Base-by-base conservation (phyloP, 2,888 invertebrate genomes). In the Tiliacea aurago region DNA sequence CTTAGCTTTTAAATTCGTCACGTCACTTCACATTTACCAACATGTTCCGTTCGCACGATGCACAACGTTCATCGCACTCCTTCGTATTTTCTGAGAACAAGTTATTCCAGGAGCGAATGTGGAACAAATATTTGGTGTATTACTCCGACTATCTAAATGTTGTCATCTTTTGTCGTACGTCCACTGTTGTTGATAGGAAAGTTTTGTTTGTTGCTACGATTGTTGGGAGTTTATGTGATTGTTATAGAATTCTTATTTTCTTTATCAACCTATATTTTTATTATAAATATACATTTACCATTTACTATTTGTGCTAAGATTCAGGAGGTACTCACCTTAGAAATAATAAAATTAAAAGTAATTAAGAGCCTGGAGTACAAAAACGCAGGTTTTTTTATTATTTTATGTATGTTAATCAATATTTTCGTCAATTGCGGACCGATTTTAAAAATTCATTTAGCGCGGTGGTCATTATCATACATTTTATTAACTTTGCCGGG, bases 81-180 rank as follows among this genome's bases (percentile, higher is more conserved):
- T 37, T 4, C 61, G 72, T 65, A 59, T 76, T 78, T 75, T 82
- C 61, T n/a, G 33, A 37, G 65, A 77, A 83, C 62, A 70, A 68
- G 83, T 56, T 80, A 81, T 81, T 81, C 70, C 66, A 70, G 59
- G 65, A 78, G 66, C 49, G 78, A 76, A 83, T 80, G 77, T 80
- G 70, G 76, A 73, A 80, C 83, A 77, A 83, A 80, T 76, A 83
- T 83, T 76, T 70, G 51, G 37, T 58, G 58, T 55, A 58, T 37
- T 58, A 51, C 11, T 55, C 23, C 41, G 59, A 75, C 51, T 73
- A 64, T 79, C 9, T 66, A 62, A 41, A 45, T 33, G 49, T 81
- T 62, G 62, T 45, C 66, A 66, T 68, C 43, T 68, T 55, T 61
- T 76, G 68, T 75, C 43, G 58, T 41, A 20, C 11, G 37, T 33